phyloP scores from a whole-genome alignment of 2,113 vertebrate species.

The Scolopax mira region DNA sequence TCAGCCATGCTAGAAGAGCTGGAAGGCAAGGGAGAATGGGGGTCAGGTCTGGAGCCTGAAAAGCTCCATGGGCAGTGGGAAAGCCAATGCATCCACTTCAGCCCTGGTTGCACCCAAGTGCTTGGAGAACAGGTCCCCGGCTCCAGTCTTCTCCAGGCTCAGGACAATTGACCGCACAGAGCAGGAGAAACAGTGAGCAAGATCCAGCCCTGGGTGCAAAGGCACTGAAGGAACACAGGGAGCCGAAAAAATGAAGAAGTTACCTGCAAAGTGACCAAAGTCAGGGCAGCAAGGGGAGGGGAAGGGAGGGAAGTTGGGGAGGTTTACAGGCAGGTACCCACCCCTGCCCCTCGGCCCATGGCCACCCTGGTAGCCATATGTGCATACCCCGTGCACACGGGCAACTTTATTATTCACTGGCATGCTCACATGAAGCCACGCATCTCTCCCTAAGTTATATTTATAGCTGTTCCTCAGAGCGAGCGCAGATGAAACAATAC shows the following conservation, averaged over 20 bases:
- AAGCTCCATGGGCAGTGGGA: not conserved
- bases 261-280: not conserved
- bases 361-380: not conserved
- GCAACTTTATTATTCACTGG: conserved; percentile 53
- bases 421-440: conserved; percentile 23
- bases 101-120: accelerated
- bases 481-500: conserved; percentile 31
- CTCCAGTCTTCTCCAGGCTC: not conserved
- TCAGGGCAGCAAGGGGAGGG: not conserved
- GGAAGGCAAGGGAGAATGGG: not conserved
- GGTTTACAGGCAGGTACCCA: not conserved
- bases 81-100: not conserved
- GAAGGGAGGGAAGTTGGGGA: not conserved
- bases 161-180: accelerated
- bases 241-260: not conserved
- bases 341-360: not conserved
- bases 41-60: not conserved
- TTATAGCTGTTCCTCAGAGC: conserved; percentile 39
- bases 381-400: not conserved
- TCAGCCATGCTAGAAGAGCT: not conserved
- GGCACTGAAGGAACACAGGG: not conserved
- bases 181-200: not conserved
- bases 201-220: not conserved
- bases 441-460: conserved; percentile 42
- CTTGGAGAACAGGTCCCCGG: not conserved